These are phyloP conservation scores for Passer montanus DNA, from an alignment of 2,113 vertebrate genomes.

Conservation along the genomic window DNA sequence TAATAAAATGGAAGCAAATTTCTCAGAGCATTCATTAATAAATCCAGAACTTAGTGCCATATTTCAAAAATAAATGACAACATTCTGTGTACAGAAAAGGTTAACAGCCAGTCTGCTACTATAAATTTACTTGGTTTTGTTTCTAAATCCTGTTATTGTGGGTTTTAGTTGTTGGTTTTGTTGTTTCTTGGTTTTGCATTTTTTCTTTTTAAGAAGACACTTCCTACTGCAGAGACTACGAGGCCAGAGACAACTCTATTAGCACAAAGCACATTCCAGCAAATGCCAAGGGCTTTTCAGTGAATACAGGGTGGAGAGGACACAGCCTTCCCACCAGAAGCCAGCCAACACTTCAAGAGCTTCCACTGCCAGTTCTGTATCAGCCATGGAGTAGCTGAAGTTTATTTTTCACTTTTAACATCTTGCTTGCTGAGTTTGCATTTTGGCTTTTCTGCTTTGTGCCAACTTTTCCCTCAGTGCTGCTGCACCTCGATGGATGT, in stretches of 20 bases:
- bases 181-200: neutral
- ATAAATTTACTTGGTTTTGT: neutral
- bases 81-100: neutral
- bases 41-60: neutral
- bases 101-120: neutral
- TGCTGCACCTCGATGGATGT: neutral
- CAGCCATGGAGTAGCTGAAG: neutral
- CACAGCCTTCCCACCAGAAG: neutral
- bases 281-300: neutral
- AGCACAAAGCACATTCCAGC: neutral
- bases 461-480: neutral
- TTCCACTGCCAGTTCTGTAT: neutral
- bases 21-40: neutral
- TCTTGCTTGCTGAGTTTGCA: neutral
- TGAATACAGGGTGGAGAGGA: neutral
- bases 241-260: neutral
- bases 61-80: slow-evolving; percentile 10
- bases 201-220: neutral
- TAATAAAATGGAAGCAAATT: neutral
- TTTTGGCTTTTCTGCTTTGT: neutral
- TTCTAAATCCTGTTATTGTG: slow-evolving; percentile 22
- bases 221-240: neutral
- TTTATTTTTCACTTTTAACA: neutral
- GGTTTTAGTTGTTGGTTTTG: neutral
- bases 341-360: neutral